Percentiles rank a stretch among this genome's conserved stretches.
Conservation (phyloP, 2,888 invertebrate genomes). For the Cosmorhoe ocellata region DNA sequence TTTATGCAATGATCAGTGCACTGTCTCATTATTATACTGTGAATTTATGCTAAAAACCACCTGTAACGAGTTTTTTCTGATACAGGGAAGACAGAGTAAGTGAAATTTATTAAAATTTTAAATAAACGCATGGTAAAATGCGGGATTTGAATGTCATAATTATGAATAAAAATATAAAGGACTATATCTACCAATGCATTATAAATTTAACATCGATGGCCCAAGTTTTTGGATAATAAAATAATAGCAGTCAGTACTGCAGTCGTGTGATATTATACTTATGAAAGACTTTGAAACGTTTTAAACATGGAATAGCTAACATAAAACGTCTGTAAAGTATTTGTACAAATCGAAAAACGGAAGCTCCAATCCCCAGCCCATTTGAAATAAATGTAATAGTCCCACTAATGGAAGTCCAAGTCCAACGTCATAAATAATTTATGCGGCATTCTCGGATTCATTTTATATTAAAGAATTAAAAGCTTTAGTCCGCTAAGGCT, state of each 20-base stretch:
- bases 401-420: conserved; percentile 55
- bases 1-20: conserved; percentile 27
- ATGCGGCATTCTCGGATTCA: conserved; percentile 48
- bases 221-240: too few relatives aligned
- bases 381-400: conserved; percentile 54
- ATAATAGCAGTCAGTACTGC: too few relatives aligned
- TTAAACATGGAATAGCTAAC: not conserved
- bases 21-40: conserved; percentile 22
- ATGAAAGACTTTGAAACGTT: not conserved
- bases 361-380: conserved; percentile 34
- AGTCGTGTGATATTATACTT: too few relatives aligned
- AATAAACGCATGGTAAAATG: too few relatives aligned
- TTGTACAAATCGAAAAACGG: conserved; percentile 24
- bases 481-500: conserved; percentile 29
- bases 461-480: conserved; percentile 57
- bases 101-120: not conserved
- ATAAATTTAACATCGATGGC: too few relatives aligned
- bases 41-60: conserved; percentile 20
- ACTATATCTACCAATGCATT: too few relatives aligned
- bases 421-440: conserved; percentile 58
- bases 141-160: too few relatives aligned
- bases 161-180: too few relatives aligned
- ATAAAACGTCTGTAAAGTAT: not conserved
- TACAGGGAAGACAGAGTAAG: conserved; percentile 3
- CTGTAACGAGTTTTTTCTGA: conserved; percentile 4